phyloP scores from a whole-genome alignment of 2,888 invertebrate species.

The Patella ulyssiponensis region DNA sequence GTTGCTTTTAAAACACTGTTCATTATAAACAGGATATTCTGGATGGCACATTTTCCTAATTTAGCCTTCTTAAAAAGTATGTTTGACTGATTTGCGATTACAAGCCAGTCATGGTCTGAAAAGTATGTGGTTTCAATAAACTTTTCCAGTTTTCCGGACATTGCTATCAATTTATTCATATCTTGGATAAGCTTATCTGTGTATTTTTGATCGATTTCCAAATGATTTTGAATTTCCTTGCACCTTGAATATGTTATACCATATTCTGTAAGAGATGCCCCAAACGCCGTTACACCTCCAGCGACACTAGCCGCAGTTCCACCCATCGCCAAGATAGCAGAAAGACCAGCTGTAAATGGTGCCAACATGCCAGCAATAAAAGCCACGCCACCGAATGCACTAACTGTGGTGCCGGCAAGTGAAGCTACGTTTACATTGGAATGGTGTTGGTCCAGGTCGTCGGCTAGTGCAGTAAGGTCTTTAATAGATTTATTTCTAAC shows the following conservation, averaged over 20 bases:
- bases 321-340: not conserved
- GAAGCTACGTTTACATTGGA: not conserved
- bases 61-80: not conserved
- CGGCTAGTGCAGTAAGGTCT: not conserved
- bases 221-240: not conserved
- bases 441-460: not conserved
- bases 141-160: not conserved
- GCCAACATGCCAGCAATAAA: not conserved
- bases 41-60: not conserved
- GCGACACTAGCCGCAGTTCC: not conserved
- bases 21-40: not conserved
- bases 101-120: not conserved
- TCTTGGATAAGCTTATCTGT: not conserved
- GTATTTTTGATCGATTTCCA: not conserved
- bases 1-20: not conserved
- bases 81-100: not conserved
- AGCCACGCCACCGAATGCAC: not conserved
- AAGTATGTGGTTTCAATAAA: not conserved
- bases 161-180: not conserved
- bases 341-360: not conserved
- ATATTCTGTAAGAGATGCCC: not conserved
- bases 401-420: not conserved
- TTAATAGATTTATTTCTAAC: not conserved
- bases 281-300: not conserved
- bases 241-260: not conserved